Evolutionary conservation across 1,140 invertebrate species (phyloP), one percentile per base, ranked within the genome.

Genomic region (Drosophila azteca): DNA sequence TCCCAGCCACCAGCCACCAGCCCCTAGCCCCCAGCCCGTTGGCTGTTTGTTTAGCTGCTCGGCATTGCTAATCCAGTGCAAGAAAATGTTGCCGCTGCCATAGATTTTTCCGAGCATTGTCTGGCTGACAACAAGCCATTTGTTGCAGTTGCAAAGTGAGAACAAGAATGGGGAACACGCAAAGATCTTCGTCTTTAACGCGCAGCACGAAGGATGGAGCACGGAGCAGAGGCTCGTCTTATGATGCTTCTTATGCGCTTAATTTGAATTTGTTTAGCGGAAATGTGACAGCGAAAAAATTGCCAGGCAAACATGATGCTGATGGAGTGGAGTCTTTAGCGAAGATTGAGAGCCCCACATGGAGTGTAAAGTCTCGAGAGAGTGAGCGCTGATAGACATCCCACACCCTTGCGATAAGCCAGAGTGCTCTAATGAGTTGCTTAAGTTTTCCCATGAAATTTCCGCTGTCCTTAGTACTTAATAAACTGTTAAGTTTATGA

Each of bases 51-150:
- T 41, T 50, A 59, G 73, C 73, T 76, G 73, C 72, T 54, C n/a
- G 44, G 53, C 70, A 75, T 65, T 52, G 74, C 74, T 82, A 87
- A 87, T 87, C 79, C 81, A 80, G 73, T 85, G 61, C 77, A 55
- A 81, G 62, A 73, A 58, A 41, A 60, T 48, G 54, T 67, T 67
- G 51, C 60, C 53, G 22, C 73, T 67, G 71, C 68, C 77, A 64
- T 63, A 85, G 77, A 84, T 85, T 85, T 67, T 60, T 46, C 39
- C 46, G 71, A 60, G 62, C 75, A 83, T 79, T 84, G 67, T 83
- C 69, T 41, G 55, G 66, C 68, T 71, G 58, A 74, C 69, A 65
- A 75, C 48, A 75, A 75, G 53, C 50, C 61, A 75, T 75, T 79
- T 79, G 55, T 71, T 82, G 69, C 61, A 77, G 59, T 82, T 70